These are phyloP conservation scores for Archaeoteleia sp. DNA, from an alignment of 2,888 invertebrate genomes.

Conservation along the genomic window DNA sequence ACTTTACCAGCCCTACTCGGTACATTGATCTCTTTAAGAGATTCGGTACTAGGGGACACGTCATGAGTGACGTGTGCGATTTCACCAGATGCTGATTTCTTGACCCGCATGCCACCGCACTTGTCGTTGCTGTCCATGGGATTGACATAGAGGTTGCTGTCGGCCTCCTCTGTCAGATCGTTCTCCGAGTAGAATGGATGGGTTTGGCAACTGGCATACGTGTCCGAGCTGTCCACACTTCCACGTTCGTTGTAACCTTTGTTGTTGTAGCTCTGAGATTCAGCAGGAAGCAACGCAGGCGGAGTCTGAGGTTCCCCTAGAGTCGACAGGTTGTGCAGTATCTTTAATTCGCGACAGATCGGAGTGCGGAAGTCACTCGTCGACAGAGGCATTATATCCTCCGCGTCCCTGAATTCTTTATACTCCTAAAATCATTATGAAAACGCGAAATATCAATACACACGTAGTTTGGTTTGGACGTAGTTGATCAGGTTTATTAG, in stretches of 20 bases:
- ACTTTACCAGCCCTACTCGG: conserved; percentile 75
- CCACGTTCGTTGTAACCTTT: conserved; percentile 72
- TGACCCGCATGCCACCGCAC: conserved; percentile 76
- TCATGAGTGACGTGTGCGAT: conserved; percentile 77
- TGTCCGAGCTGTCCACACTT: conserved; percentile 87
- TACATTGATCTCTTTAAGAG: conserved; percentile 75
- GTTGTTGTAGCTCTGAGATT: conserved; percentile 40
- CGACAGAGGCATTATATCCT: conserved; percentile 89
- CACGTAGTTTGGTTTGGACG: no score
- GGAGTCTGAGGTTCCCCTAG: conserved; percentile 58
- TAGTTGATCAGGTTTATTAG: no score
- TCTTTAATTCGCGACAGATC: conserved; percentile 87
- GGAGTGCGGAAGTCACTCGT: conserved; percentile 90
- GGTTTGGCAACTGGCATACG: conserved; percentile 97
- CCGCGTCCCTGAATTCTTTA: conserved; percentile 93
- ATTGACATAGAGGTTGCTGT: conserved; percentile 92
- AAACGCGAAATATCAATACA: not conserved
- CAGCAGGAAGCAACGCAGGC: conserved; percentile 30
- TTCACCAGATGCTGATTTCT: conserved; percentile 88
- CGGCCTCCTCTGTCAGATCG: conserved; percentile 83
- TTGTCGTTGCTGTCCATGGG: conserved; percentile 82
- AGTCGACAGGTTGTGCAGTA: conserved; percentile 77
- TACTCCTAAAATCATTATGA: conserved; percentile 81
- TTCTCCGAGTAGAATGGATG: conserved; percentile 93
- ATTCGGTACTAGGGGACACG: conserved; percentile 75